Conservation (phyloP, 2,797 vertebrate genomes). For the Selene dorsalis region DNA sequence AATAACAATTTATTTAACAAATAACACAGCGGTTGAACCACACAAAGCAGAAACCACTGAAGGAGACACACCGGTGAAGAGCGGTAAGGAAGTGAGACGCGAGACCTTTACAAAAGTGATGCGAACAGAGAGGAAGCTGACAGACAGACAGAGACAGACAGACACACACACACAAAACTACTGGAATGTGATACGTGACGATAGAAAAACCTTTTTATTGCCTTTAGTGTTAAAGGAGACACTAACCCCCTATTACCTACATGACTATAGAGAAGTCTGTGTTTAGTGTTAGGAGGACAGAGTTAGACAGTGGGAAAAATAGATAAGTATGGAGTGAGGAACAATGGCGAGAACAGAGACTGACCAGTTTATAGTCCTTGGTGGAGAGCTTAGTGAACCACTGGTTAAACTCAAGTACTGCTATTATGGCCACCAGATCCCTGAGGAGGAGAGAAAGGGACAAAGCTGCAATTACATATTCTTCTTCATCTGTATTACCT, state of each 20-base stretch:
- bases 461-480: constrained; percentile 1
- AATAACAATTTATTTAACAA: no score
- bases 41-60: neutral
- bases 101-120: constrained; percentile 1
- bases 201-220: neutral
- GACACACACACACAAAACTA: neutral
- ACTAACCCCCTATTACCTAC: neutral
- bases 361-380: constrained; percentile 97
- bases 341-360: constrained; percentile 57
- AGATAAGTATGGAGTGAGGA: neutral
- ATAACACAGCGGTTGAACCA: neutral
- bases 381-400: constrained; percentile 98
- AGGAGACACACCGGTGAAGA: neutral
- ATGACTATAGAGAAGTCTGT: neutral
- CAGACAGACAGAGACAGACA: neutral
- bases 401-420: constrained; percentile 96
- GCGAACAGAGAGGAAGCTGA: constrained; percentile 7
- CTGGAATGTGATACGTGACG: neutral
- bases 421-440: constrained; percentile 97
- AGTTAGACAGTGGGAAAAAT: neutral
- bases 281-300: neutral
- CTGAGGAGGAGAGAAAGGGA: constrained; percentile 76
- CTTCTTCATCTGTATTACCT: neutral
- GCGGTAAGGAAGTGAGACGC: constrained; percentile 15
- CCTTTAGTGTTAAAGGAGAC: neutral